Percentiles rank a stretch among this genome's conserved stretches.
Evolutionary conservation across 2,888 invertebrate genomes (phyloP).

Genomic region (Xestoiulus laeticollis): DNA sequence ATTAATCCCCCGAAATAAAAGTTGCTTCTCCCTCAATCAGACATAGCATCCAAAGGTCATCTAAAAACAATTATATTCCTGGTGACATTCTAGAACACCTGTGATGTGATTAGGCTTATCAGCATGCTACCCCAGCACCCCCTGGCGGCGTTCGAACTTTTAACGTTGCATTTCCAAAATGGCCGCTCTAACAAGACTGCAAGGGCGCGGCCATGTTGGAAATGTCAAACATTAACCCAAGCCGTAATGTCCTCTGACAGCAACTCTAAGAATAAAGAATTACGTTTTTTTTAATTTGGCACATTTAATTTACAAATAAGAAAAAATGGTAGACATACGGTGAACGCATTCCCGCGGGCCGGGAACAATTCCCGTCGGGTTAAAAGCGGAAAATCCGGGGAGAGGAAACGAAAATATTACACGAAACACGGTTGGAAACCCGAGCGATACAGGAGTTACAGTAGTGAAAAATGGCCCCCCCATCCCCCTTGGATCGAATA

Average conservation of each 20-base stretch:
- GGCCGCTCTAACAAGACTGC: too few species aligned
- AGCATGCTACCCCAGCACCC: too few species aligned
- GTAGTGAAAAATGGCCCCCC: constrained; percentile 18
- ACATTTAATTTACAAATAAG: constrained; percentile 34
- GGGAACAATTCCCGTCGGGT: neutral
- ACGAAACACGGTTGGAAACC: constrained; percentile 13
- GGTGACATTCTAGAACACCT: too few species aligned
- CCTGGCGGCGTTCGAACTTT: too few species aligned
- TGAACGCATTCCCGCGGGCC: neutral
- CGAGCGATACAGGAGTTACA: constrained; percentile 14
- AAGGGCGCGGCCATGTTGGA: too few species aligned
- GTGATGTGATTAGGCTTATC: too few species aligned
- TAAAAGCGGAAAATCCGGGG: neutral
- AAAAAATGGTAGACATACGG: constrained; percentile 27
- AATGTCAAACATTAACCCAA: neutral
- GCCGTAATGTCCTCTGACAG: neutral
- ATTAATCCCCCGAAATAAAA: neutral
- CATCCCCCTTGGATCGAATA: constrained; percentile 22
- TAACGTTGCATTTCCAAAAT: too few species aligned
- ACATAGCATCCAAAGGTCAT: neutral
- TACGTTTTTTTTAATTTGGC: constrained; percentile 25
- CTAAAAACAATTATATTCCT: too few species aligned
- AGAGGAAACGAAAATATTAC: neutral
- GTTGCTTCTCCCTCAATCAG: neutral
- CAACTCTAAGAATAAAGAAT: neutral